These are phyloP conservation scores for Arion vulgaris DNA, from an alignment of 1,140 invertebrate species.

Conservation along the genomic window DNA sequence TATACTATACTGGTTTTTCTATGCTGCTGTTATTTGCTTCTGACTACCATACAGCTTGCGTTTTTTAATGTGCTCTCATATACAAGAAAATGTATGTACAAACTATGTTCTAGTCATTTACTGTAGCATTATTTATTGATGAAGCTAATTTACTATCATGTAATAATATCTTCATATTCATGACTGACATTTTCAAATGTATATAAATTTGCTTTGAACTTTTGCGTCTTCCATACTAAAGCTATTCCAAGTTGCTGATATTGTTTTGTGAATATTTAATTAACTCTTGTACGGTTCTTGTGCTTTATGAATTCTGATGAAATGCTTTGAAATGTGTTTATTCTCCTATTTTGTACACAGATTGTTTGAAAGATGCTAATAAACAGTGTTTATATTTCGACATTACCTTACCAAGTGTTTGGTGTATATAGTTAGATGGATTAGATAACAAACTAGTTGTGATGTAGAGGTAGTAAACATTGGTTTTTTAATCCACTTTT, in stretches of 20 bases:
- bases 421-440: no score
- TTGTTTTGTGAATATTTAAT: neutral
- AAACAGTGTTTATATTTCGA: no score
- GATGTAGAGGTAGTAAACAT: no score
- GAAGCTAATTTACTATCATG: neutral
- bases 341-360: neutral
- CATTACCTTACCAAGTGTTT: no score
- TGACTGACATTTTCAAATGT: neutral
- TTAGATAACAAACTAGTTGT: no score
- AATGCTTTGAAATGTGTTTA: neutral
- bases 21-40: neutral
- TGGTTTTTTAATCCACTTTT: no score
- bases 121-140: neutral
- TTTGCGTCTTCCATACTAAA: neutral
- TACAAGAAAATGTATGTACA: neutral
- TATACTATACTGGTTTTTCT: neutral
- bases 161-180: no score
- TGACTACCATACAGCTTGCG: neutral
- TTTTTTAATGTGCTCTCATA: neutral
- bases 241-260: conserved; percentile 5
- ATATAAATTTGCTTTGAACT: neutral
- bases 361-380: no score
- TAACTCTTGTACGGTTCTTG: neutral
- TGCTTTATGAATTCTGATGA: neutral
- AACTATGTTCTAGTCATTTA: neutral